Conservation (phyloP, 2,888 invertebrate genomes). For the Campopleginae sp. region DNA sequence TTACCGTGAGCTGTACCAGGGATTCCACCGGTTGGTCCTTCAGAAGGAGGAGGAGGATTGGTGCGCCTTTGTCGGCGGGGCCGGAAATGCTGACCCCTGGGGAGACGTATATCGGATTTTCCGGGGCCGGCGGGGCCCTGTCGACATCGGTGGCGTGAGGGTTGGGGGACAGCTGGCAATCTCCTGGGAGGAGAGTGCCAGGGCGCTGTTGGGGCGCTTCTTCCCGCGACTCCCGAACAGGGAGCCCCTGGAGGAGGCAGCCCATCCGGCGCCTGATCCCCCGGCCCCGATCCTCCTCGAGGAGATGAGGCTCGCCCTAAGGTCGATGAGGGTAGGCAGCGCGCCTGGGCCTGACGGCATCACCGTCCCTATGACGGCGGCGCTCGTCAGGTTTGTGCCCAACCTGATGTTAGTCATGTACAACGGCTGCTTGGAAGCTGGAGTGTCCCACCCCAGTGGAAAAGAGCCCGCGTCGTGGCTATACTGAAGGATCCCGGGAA, state of each 20-base stretch:
- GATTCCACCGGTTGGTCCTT: constrained; percentile 4
- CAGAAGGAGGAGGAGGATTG: neutral
- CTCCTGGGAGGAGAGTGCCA: neutral
- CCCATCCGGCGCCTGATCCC: neutral
- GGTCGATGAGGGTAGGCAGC: neutral
- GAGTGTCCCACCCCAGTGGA: constrained; percentile 26
- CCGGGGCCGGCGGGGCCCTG: constrained; percentile 5
- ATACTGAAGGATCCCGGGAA: constrained; percentile 18
- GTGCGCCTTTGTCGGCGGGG: neutral
- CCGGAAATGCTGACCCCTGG: constrained; percentile 8
- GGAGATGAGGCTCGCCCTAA: neutral
- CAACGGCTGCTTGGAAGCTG: constrained; percentile 27
- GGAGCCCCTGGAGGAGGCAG: neutral
- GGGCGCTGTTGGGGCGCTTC: constrained; percentile 19
- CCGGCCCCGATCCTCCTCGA: too few species aligned
- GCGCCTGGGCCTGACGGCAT: constrained; percentile 28
- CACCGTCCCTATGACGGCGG: constrained; percentile 9
- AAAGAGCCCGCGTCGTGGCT: constrained; percentile 24
- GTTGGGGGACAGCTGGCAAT: neutral
- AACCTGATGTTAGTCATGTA: constrained; percentile 7
- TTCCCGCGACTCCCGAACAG: neutral
- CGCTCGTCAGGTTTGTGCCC: neutral
- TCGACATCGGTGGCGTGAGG: constrained; percentile 20
- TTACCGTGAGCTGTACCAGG: neutral
- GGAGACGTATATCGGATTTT: constrained; percentile 7